Conservation (phyloP, 1,140 invertebrate genomes). For the Parasteatoda tepidariorum region DNA sequence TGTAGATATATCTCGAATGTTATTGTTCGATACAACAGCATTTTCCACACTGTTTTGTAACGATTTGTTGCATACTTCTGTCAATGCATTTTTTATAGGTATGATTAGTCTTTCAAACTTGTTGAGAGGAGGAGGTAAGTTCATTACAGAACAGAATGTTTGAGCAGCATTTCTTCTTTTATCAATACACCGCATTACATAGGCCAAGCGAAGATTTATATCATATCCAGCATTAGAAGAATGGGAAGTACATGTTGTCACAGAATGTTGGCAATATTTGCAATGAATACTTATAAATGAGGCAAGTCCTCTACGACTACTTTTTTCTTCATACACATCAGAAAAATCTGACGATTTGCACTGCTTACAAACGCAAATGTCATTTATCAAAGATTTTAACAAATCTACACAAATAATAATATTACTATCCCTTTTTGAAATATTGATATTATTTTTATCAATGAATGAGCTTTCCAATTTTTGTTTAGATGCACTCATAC, state of each 20-base stretch:
- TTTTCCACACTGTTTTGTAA: conserved; percentile 7
- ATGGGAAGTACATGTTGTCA: neutral
- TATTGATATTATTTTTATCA: no score
- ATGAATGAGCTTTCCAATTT: no score
- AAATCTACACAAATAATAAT: no score
- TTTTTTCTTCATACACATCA: no score
- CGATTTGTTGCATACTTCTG: neutral
- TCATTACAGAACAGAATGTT: neutral
- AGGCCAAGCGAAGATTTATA: neutral
- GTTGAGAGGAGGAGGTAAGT: neutral
- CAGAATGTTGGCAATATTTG: neutral
- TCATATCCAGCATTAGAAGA: neutral
- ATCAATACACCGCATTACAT: conserved; percentile 8
- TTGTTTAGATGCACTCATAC: no score
- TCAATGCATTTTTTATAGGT: neutral
- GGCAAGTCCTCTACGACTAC: neutral
- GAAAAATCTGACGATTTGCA: no score
- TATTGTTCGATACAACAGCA: neutral
- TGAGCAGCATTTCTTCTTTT: neutral
- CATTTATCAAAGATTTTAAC: no score
- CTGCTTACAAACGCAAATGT: no score
- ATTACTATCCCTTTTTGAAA: no score
- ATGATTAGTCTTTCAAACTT: neutral
- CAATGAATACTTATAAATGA: neutral
- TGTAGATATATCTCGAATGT: conserved; percentile 26